Percentiles rank a stretch among this genome's conserved stretches.
These are phyloP conservation scores for Agrochola lota DNA, from an alignment of 2,888 invertebrate genomes.

Conservation along the genomic window DNA sequence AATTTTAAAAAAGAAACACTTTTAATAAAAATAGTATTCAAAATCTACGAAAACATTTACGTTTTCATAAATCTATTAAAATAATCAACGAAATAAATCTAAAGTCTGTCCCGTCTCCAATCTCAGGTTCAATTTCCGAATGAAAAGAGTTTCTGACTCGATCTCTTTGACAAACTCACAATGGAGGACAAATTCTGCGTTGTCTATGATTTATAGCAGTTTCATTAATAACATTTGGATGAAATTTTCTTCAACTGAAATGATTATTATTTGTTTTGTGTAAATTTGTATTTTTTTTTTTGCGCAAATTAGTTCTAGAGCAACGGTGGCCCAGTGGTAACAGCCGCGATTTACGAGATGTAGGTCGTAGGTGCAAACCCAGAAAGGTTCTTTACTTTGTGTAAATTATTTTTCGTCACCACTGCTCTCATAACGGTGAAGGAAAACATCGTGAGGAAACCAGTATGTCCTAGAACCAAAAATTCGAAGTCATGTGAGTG, in stretches of 20 bases:
- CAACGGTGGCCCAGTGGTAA: too few species aligned
- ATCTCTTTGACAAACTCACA: constrained; percentile 18
- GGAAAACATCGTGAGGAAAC: too few species aligned
- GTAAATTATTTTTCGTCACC: too few species aligned
- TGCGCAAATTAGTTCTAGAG: too few species aligned
- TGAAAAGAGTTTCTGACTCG: constrained; percentile 25
- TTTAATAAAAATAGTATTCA: neutral
- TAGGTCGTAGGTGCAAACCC: too few species aligned
- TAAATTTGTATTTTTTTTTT: neutral
- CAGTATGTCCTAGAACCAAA: too few species aligned
- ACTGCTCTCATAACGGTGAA: too few species aligned
- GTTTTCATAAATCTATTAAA: constrained; percentile 24
- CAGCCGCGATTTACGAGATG: too few species aligned
- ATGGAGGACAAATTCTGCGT: constrained; percentile 25
- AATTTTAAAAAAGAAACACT: neutral
- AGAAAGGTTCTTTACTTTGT: too few species aligned
- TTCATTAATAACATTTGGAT: constrained; percentile 22
- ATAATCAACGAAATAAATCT: constrained; percentile 25
- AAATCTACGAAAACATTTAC: neutral
- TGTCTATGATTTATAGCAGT: constrained; percentile 29
- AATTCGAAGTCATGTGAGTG: too few species aligned
- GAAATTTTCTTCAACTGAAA: neutral
- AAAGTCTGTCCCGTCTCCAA: constrained; percentile 1
- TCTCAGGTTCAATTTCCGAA: constrained; percentile 32
- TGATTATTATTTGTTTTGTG: neutral